Evolutionary conservation across 2,888 invertebrate genomes (phyloP), one percentile per base, ranked within the genome.

Genomic region (Eupithecia centaureata): DNA sequence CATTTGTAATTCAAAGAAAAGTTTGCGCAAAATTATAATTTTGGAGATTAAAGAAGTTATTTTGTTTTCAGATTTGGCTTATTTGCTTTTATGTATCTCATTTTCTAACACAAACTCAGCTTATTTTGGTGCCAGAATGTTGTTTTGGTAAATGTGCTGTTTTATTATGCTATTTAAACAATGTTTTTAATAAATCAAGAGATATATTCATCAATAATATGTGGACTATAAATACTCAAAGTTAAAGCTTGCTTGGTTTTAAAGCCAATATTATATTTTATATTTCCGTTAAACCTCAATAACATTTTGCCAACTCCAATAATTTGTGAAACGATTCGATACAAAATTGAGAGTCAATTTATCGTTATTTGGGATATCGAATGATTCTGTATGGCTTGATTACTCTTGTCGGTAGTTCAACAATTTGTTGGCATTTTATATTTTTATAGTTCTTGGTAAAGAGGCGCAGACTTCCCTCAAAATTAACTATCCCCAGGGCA

Each of bases 351-450:
- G 27, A 52, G 27, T 13, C 32, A 57, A 57, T 57, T 32, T 22
- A 32, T 57, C 32, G 32, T 30, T 32, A 22, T 33, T 57, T 32
- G 57, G 30, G 57, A 18, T 57, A 30, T 18, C n/a, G 8, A 57
- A 5, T 30, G n/a, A 30, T 56, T 28, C 32, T 57, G 57, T 57
- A 22, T 32, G 5, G 28, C 38, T 15, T 47, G 35, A 47, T 47
- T 47, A 62, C 58, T 63, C 62, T 63, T 38, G 30, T 54, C 18
- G n/a, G 32, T 28, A 30, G 38, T 22, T 63, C 10, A 58, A 18
- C 62, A 59, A 63, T 59, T 62, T 25, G 59, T 59, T 22, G 15
- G 56, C 63, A 60, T 67, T 47, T 60, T 56, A 28, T 54, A 38
- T 47, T 60, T 56, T 28, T 54, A 38, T 35, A 54, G 35, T 38